Evolutionary conservation across 2,888 invertebrate species (phyloP), one percentile per base, ranked within the genome.

Genomic region (Oegoconia quadripuncta): DNA sequence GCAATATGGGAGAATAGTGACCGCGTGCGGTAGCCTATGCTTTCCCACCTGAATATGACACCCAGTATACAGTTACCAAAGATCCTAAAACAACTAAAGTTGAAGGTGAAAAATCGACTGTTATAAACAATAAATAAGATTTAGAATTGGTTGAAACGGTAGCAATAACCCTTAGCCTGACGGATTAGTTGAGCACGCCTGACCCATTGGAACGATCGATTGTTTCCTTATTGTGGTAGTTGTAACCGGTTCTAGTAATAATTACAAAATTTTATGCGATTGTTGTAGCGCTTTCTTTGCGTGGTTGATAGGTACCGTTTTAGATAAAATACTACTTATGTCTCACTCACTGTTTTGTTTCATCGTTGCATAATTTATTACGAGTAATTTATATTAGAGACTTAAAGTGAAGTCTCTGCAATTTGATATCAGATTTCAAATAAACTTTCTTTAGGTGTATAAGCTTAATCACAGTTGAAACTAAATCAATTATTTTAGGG

Each of bases 121-220:
- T 66, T 60, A 59, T 44, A 29, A 32, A 44, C 44, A 62, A 50
- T 48, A 47, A 64, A 74, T 83, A 82, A 55, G 72, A 77, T 59
- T 69, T 65, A 75, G 57, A 71, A 68, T 81, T 62, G 66, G 51
- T 55, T 63, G 62, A 55, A 26, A 37, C 34, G 46, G 46, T 50
- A 46, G 48, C 47, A 41, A 42, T 64, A 74, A 74, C 75, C 80
- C 75, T 71, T 64, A 65, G 68, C 57, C 59, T 65, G 77, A 69
- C 70, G 83, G 83, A 82, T 86, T 83, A 83, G 70, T 74, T 68
- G 75, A 76, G 78, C 78, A 70, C 69, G 86, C 76, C 67, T 86
- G 87, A 87, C 87, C 87, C 80, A 87, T 86, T 84, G 86, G 79
- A 81, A 76, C 84, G 74, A 86, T 86, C 84, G 83, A 87, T 87